A percentile compares a stretch with the other conserved stretches of the same genome.
Conservation (phyloP, 2,797 vertebrate genomes). For the Myotis findleyi region DNA sequence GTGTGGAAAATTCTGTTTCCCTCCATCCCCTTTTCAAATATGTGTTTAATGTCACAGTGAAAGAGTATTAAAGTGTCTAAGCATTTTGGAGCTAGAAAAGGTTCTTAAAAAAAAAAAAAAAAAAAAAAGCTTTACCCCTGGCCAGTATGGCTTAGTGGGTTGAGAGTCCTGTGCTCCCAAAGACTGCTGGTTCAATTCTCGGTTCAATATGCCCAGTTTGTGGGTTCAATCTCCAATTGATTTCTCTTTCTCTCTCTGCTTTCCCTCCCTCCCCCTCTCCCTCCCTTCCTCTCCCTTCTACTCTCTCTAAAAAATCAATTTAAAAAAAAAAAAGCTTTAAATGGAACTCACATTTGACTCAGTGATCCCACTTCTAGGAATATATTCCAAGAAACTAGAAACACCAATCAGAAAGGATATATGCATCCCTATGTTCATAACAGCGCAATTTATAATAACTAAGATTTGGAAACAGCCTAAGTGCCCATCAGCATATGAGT, state of each 20-base stretch:
- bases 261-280: not conserved
- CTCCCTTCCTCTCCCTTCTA: not conserved
- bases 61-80: not conserved
- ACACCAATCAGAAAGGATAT: too few relatives aligned
- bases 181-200: not conserved
- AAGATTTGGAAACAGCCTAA: too few relatives aligned
- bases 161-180: not conserved
- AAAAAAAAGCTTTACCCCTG: not conserved
- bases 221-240: not conserved
- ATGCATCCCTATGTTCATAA: too few relatives aligned
- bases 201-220: not conserved
- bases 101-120: not conserved
- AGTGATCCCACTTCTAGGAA: too few relatives aligned
- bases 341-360: too few relatives aligned
- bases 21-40: constrained; percentile 40
- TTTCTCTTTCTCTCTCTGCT: not conserved
- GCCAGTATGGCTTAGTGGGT: not conserved
- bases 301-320: not conserved
- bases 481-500: too few relatives aligned
- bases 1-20: not conserved
- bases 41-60: not conserved
- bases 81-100: not conserved
- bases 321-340: not conserved
- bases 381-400: too few relatives aligned
- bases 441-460: too few relatives aligned